Percentiles rank a stretch among this genome's conserved stretches.
These are phyloP conservation scores for Thamnaconus septentrionalis DNA, from an alignment of 2,113 vertebrate genomes.

Conservation along the genomic window DNA sequence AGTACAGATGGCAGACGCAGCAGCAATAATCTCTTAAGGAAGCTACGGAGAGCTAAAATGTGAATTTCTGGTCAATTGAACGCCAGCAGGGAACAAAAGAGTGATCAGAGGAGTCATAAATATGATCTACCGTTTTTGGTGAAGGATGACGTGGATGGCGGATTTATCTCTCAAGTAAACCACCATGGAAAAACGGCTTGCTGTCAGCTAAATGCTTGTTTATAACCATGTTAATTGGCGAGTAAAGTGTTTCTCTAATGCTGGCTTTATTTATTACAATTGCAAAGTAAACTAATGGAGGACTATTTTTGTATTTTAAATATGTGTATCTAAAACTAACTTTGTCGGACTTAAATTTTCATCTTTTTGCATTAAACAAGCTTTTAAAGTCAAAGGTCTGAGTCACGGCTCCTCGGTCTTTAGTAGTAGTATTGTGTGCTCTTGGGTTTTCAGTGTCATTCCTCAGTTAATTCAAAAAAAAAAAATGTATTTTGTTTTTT, in stretches of 20 bases:
- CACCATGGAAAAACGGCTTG: slow-evolving; percentile 42
- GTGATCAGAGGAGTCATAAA: slow-evolving; percentile 20
- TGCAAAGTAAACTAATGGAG: slow-evolving; percentile 61
- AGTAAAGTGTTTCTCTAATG: slow-evolving; percentile 29
- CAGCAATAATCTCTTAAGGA: slow-evolving; percentile 45
- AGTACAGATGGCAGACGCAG: slow-evolving; percentile 29
- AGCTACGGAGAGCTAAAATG: slow-evolving; percentile 29
- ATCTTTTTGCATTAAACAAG: slow-evolving; percentile 21
- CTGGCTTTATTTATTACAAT: slow-evolving; percentile 76
- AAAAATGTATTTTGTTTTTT: no score
- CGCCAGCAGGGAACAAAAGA: slow-evolving; percentile 21
- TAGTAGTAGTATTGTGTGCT: no score
- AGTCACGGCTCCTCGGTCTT: slow-evolving; percentile 28
- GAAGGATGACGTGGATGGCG: slow-evolving; percentile 45
- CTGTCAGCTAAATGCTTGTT: slow-evolving; percentile 29
- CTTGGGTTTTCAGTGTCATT: no score
- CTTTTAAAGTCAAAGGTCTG: slow-evolving; percentile 27
- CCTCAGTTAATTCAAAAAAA: no score
- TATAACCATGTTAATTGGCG: slow-evolving; percentile 14
- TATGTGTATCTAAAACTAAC: slow-evolving; percentile 23
- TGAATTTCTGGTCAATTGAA: slow-evolving; percentile 27
- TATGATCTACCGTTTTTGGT: slow-evolving; percentile 18
- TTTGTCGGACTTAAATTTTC: slow-evolving; percentile 19
- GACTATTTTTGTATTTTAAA: slow-evolving; percentile 51
- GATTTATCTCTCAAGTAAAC: slow-evolving; percentile 31